Evolutionary conservation across 1,140 invertebrate species (phyloP).

Genomic region (Bombus pyrosoma): DNA sequence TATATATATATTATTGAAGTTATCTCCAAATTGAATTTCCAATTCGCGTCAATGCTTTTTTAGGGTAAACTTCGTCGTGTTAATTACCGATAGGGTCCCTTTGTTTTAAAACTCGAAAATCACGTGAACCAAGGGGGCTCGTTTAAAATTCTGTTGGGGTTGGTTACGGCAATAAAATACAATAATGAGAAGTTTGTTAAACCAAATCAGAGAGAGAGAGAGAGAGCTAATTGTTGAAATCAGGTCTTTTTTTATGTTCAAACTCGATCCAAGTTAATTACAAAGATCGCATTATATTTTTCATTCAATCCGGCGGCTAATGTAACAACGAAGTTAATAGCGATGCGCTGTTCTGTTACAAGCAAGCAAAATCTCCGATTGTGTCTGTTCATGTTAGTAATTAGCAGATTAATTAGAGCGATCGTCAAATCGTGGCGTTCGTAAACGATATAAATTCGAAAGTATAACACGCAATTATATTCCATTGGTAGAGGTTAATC

Average conservation of each 20-base stretch:
- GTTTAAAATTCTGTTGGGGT: conserved; percentile 23
- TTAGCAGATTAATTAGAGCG: conserved; percentile 45
- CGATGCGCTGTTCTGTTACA: conserved; percentile 7
- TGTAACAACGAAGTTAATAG: conserved; percentile 22
- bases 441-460: conserved; percentile 36
- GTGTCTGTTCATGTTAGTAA: conserved; percentile 19
- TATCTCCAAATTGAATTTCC: not conserved
- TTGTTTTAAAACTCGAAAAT: not conserved
- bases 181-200: conserved; percentile 28
- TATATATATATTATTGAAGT: not conserved
- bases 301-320: not conserved
- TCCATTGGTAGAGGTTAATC: conserved; percentile 20
- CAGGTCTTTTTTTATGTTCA: not conserved
- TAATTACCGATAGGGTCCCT: conserved; percentile 1
- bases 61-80: not conserved
- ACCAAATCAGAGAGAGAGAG: not conserved
- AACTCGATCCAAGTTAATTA: conserved; percentile 10
- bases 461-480: conserved; percentile 38
- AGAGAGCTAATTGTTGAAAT: not conserved
- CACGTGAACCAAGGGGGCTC: not conserved
- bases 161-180: conserved; percentile 19
- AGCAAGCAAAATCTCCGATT: conserved; percentile 11
- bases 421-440: conserved; percentile 38
- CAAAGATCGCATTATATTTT: conserved; percentile 15
- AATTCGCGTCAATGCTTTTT: no score